Percentiles rank a stretch among this genome's conserved stretches.
Evolutionary conservation across 2,888 invertebrate species (phyloP).

Genomic region (Philhelius pedissequus): DNA sequence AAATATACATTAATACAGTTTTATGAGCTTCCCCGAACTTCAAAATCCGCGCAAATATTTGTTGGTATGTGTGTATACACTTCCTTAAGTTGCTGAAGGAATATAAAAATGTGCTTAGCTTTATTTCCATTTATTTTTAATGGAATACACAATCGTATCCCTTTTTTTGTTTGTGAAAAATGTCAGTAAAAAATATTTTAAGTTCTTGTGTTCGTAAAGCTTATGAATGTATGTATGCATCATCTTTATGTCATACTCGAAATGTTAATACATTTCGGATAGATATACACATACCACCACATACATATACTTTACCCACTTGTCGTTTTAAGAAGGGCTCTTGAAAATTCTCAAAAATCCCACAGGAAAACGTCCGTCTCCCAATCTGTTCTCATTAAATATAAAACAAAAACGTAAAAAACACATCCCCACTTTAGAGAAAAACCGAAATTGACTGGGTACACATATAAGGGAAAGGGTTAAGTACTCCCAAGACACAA

Average conservation of each 20-base stretch:
- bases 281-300: background rate
- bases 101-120: background rate
- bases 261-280: background rate
- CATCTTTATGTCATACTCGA: background rate
- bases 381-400: constrained; percentile 3
- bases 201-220: background rate
- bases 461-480: constrained; percentile 47
- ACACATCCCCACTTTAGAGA: background rate
- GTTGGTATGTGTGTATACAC: too few species aligned
- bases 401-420: background rate
- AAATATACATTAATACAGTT: background rate
- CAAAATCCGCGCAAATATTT: background rate
- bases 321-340: background rate
- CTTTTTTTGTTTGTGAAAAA: background rate
- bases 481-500: constrained; percentile 59
- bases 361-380: constrained; percentile 7
- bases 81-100: background rate
- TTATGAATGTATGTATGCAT: background rate
- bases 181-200: background rate
- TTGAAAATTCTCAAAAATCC: constrained; percentile 20
- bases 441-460: constrained; percentile 31
- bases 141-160: background rate
- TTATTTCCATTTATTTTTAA: background rate
- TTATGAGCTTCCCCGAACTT: background rate
- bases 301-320: background rate